Percentiles rank a stretch among this genome's conserved stretches.
Evolutionary conservation across 2,113 vertebrate species (phyloP).

Genomic region (Vimba vimba): DNA sequence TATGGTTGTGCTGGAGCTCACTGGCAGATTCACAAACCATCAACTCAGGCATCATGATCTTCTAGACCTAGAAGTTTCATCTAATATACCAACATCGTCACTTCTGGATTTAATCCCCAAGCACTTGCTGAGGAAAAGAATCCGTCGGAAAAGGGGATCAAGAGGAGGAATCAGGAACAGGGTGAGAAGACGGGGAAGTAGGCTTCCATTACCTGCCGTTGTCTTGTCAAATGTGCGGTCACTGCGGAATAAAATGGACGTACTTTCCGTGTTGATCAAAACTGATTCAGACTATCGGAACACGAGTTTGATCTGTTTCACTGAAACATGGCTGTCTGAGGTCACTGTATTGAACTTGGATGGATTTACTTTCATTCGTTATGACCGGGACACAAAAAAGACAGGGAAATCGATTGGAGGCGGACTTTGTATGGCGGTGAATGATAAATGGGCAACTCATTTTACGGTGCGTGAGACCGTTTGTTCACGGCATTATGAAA

Average conservation of each 20-base stretch:
- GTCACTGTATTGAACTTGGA: neutral
- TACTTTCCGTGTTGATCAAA: neutral
- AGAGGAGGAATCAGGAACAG: no score
- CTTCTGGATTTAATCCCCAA: no score
- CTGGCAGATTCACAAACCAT: no score
- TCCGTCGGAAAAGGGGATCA: no score
- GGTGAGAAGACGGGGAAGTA: neutral
- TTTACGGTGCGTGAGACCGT: constrained; percentile 26
- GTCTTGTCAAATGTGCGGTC: no score
- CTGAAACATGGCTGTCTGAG: no score
- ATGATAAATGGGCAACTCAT: constrained; percentile 43
- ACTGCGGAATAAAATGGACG: neutral
- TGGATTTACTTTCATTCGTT: neutral
- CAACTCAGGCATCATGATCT: no score
- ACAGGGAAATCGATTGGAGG: constrained; percentile 45
- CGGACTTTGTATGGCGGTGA: neutral
- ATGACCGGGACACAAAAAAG: neutral
- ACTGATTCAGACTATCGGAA: neutral
- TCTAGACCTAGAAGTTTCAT: no score
- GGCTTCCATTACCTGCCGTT: neutral
- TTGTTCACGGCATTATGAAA: constrained; percentile 36
- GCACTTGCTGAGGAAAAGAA: no score
- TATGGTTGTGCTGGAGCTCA: no score
- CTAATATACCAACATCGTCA: no score
- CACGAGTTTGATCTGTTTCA: neutral